Conservation (phyloP, 92 coral and sea anemone species). For the Muricea muricata region DNA sequence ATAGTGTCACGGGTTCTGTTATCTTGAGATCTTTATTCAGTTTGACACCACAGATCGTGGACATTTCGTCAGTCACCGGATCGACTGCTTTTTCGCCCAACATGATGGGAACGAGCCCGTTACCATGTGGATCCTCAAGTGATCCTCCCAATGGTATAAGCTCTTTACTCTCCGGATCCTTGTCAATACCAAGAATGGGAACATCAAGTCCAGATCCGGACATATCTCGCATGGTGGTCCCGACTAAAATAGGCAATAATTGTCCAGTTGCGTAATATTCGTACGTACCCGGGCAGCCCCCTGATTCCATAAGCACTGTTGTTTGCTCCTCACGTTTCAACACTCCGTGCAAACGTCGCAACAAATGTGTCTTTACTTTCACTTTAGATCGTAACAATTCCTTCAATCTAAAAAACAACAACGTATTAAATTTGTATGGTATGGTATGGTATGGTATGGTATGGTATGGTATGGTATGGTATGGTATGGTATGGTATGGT, state of each 20-base stretch:
- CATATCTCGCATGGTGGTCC: conserved; percentile 87
- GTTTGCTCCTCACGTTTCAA: conserved; percentile 95
- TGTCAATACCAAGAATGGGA: conserved; percentile 91
- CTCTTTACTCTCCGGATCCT: conserved; percentile 84
- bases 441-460: no score
- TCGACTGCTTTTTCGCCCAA: conserved; percentile 98
- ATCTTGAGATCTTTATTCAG: conserved; percentile 87
- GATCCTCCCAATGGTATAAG: conserved; percentile 95
- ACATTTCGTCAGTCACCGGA: conserved; percentile 84
- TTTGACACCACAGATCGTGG: conserved; percentile 91
- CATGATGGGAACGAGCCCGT: conserved; percentile 97
- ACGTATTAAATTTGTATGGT: no score
- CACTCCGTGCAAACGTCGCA: conserved; percentile 85
- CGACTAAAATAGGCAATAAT: conserved; percentile 88
- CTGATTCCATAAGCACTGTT: conserved; percentile 78
- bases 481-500: no score
- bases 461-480: no score
- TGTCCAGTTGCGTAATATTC: conserved; percentile 98
- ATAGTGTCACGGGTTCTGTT: conserved; percentile 90
- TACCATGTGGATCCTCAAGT: conserved; percentile 96
- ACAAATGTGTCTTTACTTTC: conserved; percentile 73
- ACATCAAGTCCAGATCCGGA: conserved; percentile 87
- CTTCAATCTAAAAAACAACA: conserved; percentile 53
- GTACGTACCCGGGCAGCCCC: conserved; percentile 99
- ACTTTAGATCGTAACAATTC: conserved; percentile 30